Percentiles rank a stretch among this genome's conserved stretches.
These are phyloP conservation scores for Leptopilina clavipes DNA, from an alignment of 1,140 invertebrate genomes.

Conservation along the genomic window DNA sequence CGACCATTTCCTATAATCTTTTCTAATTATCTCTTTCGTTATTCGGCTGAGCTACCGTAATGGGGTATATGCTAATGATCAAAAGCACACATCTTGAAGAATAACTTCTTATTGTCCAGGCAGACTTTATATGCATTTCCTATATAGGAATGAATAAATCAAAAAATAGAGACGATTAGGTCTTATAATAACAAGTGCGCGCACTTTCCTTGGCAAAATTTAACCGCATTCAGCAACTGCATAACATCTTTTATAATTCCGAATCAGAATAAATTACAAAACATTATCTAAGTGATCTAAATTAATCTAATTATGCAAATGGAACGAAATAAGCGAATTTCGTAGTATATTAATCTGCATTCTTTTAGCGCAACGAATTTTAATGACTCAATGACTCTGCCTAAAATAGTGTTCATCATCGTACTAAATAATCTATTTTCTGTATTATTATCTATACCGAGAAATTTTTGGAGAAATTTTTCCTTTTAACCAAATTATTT, in stretches of 20 bases:
- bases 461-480: too few relatives aligned
- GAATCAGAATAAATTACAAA: neutral
- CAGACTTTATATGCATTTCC: slow-evolving; percentile 36
- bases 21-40: slow-evolving; percentile 66
- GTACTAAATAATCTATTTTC: too few relatives aligned
- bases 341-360: neutral
- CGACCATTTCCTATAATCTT: slow-evolving; percentile 63
- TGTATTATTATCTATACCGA: too few relatives aligned
- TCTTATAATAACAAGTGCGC: neutral
- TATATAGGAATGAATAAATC: neutral
- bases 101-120: slow-evolving; percentile 41
- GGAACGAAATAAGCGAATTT: neutral
- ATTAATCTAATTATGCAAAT: slow-evolving; percentile 7
- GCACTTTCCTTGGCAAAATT: neutral
- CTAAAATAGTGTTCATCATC: too few relatives aligned
- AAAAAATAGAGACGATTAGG: neutral
- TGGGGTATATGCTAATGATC: slow-evolving; percentile 65
- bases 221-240: neutral
- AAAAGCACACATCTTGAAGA: slow-evolving; percentile 45
- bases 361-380: too few relatives aligned
- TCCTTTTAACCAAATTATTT: too few relatives aligned
- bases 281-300: neutral
- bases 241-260: too few relatives aligned
- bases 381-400: neutral
- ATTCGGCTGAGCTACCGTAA: slow-evolving; percentile 56